Evolutionary conservation across 2,797 vertebrate species (phyloP).

Genomic region (Melanotaenia pygmaea): DNA sequence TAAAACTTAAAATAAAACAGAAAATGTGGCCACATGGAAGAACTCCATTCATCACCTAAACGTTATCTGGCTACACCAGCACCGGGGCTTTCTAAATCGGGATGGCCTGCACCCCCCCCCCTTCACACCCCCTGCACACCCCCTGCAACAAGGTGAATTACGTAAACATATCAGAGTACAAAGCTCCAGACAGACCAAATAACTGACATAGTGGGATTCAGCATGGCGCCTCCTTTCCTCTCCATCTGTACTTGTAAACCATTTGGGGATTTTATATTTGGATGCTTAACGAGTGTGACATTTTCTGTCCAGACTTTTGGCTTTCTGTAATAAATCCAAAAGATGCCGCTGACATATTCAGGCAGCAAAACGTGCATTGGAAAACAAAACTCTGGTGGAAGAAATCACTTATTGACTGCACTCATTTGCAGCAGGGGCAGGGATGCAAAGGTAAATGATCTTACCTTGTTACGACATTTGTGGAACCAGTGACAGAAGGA

Average conservation of each 20-base stretch:
- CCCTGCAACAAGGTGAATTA: constrained; percentile 63
- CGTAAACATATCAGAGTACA: constrained; percentile 52
- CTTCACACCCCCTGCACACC: constrained; percentile 7
- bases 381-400: constrained; percentile 14
- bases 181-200: constrained; percentile 53
- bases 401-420: constrained; percentile 2
- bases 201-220: constrained; percentile 62
- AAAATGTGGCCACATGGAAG: background rate
- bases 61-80: constrained; percentile 17
- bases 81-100: constrained; percentile 41
- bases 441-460: constrained; percentile 4
- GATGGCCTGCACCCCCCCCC: constrained; percentile 17
- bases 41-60: constrained; percentile 14
- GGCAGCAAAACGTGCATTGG: constrained; percentile 5
- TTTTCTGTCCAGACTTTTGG: constrained; percentile 35
- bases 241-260: constrained; percentile 57
- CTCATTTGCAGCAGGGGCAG: constrained; percentile 1
- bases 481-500: constrained; percentile 64
- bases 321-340: constrained; percentile 54
- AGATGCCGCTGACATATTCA: constrained; percentile 10
- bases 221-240: constrained; percentile 62
- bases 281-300: constrained; percentile 61
- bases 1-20: constrained; percentile 5
- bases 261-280: constrained; percentile 57
- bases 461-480: constrained; percentile 69